A percentile compares a stretch with the other conserved stretches of the same genome.
These are phyloP conservation scores for Cephonodes hylas DNA, from an alignment of 2,888 invertebrate genomes.

Conservation along the genomic window DNA sequence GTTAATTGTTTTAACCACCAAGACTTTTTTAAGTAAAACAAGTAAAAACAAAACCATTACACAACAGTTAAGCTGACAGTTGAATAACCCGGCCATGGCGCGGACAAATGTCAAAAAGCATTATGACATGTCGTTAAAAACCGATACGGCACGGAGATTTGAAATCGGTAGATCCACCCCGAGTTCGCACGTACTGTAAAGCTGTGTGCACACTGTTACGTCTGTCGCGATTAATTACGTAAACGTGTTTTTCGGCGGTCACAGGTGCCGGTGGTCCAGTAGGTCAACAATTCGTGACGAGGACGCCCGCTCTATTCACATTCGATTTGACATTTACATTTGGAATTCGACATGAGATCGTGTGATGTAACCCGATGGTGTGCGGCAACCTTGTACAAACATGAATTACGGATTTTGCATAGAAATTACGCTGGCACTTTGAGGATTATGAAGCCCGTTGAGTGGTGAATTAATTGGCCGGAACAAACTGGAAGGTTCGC, in stretches of 20 bases:
- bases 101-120: conserved; percentile 7
- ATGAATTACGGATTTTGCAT: conserved; percentile 7
- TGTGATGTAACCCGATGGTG: conserved; percentile 21
- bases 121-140: conserved; percentile 15
- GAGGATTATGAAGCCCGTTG: neutral
- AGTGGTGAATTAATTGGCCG: neutral
- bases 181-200: conserved; percentile 33
- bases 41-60: neutral
- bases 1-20: no score
- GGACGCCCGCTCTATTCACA: conserved; percentile 42
- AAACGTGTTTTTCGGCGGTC: conserved; percentile 31
- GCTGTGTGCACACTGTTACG: conserved; percentile 31
- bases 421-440: neutral
- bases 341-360: conserved; percentile 25
- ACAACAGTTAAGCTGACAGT: neutral
- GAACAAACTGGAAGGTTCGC: neutral
- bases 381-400: conserved; percentile 25
- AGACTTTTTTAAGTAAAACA: no score
- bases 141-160: conserved; percentile 33
- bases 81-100: conserved; percentile 12
- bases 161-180: conserved; percentile 24
- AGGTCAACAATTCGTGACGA: conserved; percentile 51
- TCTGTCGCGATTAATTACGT: conserved; percentile 35
- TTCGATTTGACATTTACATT: conserved; percentile 41
- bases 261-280: conserved; percentile 37